Conservation (phyloP, 2,797 vertebrate species). For the Taenioides sp. region DNA sequence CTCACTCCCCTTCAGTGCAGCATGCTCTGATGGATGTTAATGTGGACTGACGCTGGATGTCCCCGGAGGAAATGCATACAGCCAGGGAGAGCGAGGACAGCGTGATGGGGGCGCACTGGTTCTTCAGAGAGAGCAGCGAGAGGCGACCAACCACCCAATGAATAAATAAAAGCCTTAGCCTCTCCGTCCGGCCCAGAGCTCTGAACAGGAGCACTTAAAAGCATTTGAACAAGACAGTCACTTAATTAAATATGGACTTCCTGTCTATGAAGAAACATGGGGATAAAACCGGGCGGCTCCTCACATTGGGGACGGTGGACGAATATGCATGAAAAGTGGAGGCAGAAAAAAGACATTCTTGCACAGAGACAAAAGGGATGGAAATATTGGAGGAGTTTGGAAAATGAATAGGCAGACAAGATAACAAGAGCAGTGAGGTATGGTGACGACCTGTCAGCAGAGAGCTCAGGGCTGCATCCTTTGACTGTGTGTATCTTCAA, state of each 20-base stretch:
- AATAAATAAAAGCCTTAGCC: conserved; percentile 80
- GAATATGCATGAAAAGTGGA: conserved; percentile 27
- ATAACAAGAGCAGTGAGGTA: conserved; percentile 54
- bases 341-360: conserved; percentile 37
- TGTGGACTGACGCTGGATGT: conserved; percentile 80
- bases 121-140: conserved; percentile 67
- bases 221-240: conserved; percentile 81
- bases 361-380: conserved; percentile 50
- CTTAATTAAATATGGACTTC: conserved; percentile 85
- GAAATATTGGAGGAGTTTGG: conserved; percentile 40
- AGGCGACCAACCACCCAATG: conserved; percentile 77
- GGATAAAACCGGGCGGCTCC: conserved; percentile 71
- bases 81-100: conserved; percentile 50
- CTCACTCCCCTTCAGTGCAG: conserved; percentile 69
- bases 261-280: conserved; percentile 69
- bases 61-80: conserved; percentile 77
- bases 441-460: conserved; percentile 40
- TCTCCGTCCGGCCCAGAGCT: conserved; percentile 57
- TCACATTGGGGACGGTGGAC: conserved; percentile 49
- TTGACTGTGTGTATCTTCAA: conserved; percentile 16
- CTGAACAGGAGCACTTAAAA: conserved; percentile 80
- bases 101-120: conserved; percentile 40
- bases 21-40: conserved; percentile 81
- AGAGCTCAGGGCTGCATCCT: conserved; percentile 41
- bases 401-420: conserved; percentile 43